Evolutionary conservation across 2,113 vertebrate genomes (phyloP).

Genomic region (Platichthys stellatus): DNA sequence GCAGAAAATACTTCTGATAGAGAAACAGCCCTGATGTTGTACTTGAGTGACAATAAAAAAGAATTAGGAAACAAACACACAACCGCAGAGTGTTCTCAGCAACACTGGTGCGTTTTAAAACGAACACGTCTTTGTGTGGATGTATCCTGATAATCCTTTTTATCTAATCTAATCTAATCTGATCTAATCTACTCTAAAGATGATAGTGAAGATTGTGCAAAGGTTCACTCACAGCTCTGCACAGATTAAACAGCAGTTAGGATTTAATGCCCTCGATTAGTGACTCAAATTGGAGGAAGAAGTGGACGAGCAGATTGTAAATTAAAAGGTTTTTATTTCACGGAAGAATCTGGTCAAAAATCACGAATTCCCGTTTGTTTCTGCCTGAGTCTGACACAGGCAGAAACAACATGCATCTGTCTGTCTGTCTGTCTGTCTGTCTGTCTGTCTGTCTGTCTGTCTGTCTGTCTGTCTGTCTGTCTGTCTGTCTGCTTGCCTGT

Average conservation of each 20-base stretch:
- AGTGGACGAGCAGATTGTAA: neutral
- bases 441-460: neutral
- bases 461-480: neutral
- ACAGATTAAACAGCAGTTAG: neutral
- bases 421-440: slow-evolving; percentile 32
- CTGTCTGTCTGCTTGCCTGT: slow-evolving; percentile 54
- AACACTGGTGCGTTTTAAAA: too few species aligned
- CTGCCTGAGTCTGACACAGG: slow-evolving; percentile 19
- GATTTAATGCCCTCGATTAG: neutral
- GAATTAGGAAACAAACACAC: too few species aligned
- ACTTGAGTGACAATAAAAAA: too few species aligned
- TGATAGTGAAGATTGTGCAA: neutral
- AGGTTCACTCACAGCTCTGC: neutral
- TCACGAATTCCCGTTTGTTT: neutral
- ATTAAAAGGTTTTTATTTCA: too few species aligned
- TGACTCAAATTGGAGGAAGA: neutral
- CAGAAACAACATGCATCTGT: slow-evolving; percentile 55
- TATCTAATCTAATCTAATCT: slow-evolving; percentile 2
- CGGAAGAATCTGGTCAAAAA: too few species aligned
- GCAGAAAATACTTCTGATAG: too few species aligned
- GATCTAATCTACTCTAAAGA: neutral
- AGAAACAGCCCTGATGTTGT: too few species aligned
- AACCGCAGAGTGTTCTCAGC: too few species aligned
- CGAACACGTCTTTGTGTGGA: neutral
- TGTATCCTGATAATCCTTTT: neutral